Evolutionary conservation across 2,888 invertebrate species (phyloP), one percentile per base, ranked within the genome.

Genomic region (Apoda limacodes): DNA sequence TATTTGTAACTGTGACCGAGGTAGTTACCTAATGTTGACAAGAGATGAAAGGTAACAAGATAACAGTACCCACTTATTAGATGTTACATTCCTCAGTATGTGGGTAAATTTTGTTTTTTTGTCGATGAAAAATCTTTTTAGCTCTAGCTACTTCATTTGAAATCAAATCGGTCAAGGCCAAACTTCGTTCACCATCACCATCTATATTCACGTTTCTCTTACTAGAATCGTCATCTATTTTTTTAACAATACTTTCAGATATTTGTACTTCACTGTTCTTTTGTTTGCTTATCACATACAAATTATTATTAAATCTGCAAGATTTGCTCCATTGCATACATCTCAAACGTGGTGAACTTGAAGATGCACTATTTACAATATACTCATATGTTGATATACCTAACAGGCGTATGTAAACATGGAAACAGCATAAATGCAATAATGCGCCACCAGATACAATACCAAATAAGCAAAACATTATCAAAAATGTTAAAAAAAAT

Each of bases 331-430:
- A 39, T 41, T 50, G 52, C 5, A 49, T 46, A 43, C 60, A 60
- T 29, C 43, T 47, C 49, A 30, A 48, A 17, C 41, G 48, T 14
- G 52, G 40, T 23, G 44, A 44, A 45, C 54, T 57, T 2, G 52
- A 50, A 22, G 52, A 50, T 22, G 56, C 57, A 31, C 52, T 49
- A 44, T 55, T 63, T 30, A 70, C 57, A 37, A 95, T 91, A 66
- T 94, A 95, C 59, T 95, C 95, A 71, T 94, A 95, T 0, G 95
- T 95, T 11, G 95, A 93, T 24, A 94, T 80, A 2, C 93, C 94
- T 50, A 93, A 72, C 46, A 88, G 85, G 3, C 89, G 88, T 55
- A 95, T 92, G 68, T 94, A 94, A 36, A 92, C 85, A 68, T 95
- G 94, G 64, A 95, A 95, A 71, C 91, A 90, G 60, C 90, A 91